Percentiles rank a stretch among this genome's conserved stretches.
Evolutionary conservation across 2,113 vertebrate species (phyloP).

Genomic region (Paracanthobrama guichenoti): DNA sequence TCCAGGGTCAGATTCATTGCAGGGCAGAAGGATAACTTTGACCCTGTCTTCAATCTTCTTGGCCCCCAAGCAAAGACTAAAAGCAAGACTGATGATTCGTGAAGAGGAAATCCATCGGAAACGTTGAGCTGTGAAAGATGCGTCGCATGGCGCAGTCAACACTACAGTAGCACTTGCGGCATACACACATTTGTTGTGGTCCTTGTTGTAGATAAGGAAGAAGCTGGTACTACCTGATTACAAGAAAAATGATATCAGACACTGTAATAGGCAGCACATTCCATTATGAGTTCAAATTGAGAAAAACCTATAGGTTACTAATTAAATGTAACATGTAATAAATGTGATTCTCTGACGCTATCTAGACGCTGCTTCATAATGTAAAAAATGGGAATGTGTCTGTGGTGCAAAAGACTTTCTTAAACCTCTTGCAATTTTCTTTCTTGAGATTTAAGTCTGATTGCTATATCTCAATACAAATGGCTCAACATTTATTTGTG

Average conservation of each 20-base stretch:
- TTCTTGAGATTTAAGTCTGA: too few species aligned
- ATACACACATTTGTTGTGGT: slow-evolving; percentile 87
- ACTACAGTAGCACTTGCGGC: slow-evolving; percentile 71
- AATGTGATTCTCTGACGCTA: too few species aligned
- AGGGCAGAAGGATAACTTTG: slow-evolving; percentile 80
- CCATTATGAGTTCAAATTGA: too few species aligned
- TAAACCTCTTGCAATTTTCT: too few species aligned
- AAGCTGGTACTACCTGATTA: slow-evolving; percentile 75
- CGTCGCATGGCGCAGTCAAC: slow-evolving; percentile 72
- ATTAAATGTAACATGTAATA: too few species aligned
- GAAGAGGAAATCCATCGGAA: slow-evolving; percentile 90
- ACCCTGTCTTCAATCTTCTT: slow-evolving; percentile 82
- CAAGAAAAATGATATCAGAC: slow-evolving; percentile 44
- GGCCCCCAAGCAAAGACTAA: slow-evolving; percentile 85
- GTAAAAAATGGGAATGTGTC: too few species aligned
- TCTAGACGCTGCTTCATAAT: too few species aligned
- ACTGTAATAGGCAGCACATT: not conserved
- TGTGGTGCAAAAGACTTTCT: too few species aligned
- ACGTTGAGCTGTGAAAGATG: slow-evolving; percentile 76
- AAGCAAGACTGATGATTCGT: slow-evolving; percentile 83
- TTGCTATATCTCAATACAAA: too few species aligned
- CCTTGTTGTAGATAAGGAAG: slow-evolving; percentile 90
- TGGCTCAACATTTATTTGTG: too few species aligned
- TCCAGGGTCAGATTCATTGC: slow-evolving; percentile 78
- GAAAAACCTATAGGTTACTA: too few species aligned